phyloP scores from a whole-genome alignment of 1,140 invertebrate species.

The Drosophila truncata region DNA sequence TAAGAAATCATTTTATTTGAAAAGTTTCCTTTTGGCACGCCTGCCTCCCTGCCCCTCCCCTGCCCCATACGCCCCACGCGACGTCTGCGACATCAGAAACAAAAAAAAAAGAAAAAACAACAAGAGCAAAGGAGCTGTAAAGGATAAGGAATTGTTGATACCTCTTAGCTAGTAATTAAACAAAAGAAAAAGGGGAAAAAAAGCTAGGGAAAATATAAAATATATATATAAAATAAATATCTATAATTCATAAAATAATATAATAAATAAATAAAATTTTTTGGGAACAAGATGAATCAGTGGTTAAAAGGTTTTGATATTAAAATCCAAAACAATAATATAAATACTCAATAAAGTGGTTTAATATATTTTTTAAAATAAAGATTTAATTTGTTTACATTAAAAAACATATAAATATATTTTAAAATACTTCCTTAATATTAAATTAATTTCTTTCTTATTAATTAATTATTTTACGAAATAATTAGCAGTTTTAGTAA shows the following conservation, averaged over 20 bases:
- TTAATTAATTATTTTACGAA: not conserved
- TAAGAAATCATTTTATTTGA: conserved; percentile 81
- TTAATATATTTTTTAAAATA: too few relatives aligned
- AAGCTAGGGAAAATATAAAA: not conserved
- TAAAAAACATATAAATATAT: not conserved
- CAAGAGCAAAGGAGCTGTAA: not conserved
- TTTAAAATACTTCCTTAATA: not conserved
- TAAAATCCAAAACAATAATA: not conserved
- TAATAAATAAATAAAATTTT: not conserved
- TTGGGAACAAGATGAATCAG: not conserved
- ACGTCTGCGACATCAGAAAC: conserved; percentile 31
- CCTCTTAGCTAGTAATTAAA: not conserved
- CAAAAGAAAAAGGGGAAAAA: not conserved
- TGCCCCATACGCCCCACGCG: not conserved
- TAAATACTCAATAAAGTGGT: too few relatives aligned
- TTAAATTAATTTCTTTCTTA: not conserved
- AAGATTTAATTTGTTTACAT: too few relatives aligned
- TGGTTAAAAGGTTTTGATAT: not conserved
- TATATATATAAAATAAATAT: not conserved
- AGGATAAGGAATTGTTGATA: not conserved
- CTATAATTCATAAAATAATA: too few relatives aligned
- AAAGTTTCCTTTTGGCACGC: conserved; percentile 60
- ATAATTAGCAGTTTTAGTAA: not conserved
- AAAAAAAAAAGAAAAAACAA: not conserved
- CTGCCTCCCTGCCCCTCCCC: conserved; percentile 13